A percentile compares a stretch with the other conserved stretches of the same genome.
phyloP scores from a whole-genome alignment of 2,888 invertebrate species.

The Cloeon dipterum region DNA sequence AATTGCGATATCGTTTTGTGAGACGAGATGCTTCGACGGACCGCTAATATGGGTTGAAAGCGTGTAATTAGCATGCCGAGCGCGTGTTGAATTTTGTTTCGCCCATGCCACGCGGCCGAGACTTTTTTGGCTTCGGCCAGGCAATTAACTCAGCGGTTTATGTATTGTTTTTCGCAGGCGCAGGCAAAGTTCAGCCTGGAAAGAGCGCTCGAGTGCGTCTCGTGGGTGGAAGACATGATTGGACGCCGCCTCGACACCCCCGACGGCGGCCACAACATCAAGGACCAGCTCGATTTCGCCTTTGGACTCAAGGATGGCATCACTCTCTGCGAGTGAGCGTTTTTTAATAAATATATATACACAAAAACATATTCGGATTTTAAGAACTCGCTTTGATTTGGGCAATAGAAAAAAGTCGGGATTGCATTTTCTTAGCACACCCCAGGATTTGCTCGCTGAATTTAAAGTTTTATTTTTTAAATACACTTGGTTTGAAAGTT shows the following conservation, averaged over 20 bases:
- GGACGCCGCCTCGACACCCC: slow-evolving; percentile 13
- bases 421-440: too few relatives aligned
- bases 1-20: too few relatives aligned
- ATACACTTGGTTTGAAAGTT: too few relatives aligned
- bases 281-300: slow-evolving; percentile 19
- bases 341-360: background rate
- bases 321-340: slow-evolving; percentile 20
- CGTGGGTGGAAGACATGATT: slow-evolving; percentile 21
- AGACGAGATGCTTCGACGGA: too few relatives aligned
- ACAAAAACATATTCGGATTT: background rate
- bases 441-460: too few relatives aligned
- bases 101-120: background rate
- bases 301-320: slow-evolving; percentile 21
- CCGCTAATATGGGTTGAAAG: too few relatives aligned
- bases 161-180: slow-evolving; percentile 15
- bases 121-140: too few relatives aligned
- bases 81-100: background rate
- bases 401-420: too few relatives aligned
- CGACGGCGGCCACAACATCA: slow-evolving; percentile 13
- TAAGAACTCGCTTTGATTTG: background rate
- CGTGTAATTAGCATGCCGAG: too few relatives aligned
- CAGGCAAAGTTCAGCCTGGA: slow-evolving; percentile 23
- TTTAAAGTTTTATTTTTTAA: too few relatives aligned
- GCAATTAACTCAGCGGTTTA: too few relatives aligned
- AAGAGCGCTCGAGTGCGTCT: slow-evolving; percentile 19